These are phyloP conservation scores for Muscicapa adusta DNA, from an alignment of 2,113 vertebrate species.

Conservation along the genomic window DNA sequence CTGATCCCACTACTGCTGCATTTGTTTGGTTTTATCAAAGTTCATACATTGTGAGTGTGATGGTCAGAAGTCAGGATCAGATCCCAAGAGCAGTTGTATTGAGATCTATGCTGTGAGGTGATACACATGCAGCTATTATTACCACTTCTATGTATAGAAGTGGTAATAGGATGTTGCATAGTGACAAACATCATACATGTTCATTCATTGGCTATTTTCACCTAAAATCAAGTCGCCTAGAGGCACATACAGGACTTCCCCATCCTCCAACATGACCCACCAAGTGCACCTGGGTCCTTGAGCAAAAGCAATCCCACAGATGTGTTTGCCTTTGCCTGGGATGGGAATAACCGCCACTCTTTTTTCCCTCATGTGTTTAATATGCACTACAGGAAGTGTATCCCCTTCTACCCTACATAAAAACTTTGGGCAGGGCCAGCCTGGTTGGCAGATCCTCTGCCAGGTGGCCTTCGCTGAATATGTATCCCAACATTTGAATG, in stretches of 20 bases:
- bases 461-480: background rate
- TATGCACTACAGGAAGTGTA: background rate
- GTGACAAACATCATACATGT: background rate
- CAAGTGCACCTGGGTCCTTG: background rate
- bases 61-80: background rate
- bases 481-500: background rate
- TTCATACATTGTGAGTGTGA: fast-evolving
- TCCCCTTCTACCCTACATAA: background rate
- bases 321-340: background rate
- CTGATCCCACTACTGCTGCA: background rate
- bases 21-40: background rate
- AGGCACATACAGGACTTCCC: background rate
- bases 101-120: fast-evolving
- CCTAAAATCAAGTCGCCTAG: background rate
- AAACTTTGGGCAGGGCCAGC: background rate
- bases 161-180: background rate
- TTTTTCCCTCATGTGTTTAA: background rate
- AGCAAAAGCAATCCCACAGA: background rate
- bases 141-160: background rate
- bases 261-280: background rate
- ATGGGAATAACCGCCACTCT: background rate
- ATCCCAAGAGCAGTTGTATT: background rate
- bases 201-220: background rate
- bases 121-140: background rate
- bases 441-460: background rate